Conservation (phyloP, 2,113 vertebrate species). For the Abramis brama region DNA sequence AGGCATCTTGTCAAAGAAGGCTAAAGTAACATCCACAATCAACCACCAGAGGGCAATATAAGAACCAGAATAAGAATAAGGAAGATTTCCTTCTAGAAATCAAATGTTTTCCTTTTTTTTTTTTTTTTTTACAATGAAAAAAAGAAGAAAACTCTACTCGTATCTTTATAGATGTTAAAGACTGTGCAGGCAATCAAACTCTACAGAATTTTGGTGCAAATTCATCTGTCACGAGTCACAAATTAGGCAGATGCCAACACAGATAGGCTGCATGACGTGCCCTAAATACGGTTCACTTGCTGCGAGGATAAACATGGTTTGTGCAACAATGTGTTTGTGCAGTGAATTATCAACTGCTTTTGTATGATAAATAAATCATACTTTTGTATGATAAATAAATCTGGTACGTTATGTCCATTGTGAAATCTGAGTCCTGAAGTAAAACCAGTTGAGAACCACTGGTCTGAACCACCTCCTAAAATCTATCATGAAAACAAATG, state of each 20-base stretch:
- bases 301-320: conserved; percentile 20
- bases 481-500: conserved; percentile 22
- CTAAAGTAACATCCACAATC: background rate
- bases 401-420: background rate
- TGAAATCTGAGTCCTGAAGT: conserved; percentile 1
- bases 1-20: background rate
- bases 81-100: background rate
- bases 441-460: background rate
- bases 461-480: conserved; percentile 7
- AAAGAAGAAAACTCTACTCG: background rate
- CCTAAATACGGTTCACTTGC: conserved; percentile 18
- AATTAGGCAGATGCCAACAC: background rate
- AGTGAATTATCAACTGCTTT: background rate
- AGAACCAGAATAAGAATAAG: conserved; percentile 14
- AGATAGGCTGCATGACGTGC: background rate
- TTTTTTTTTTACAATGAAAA: background rate
- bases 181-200: background rate
- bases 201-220: background rate
- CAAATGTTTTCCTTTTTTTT: background rate
- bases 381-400: background rate
- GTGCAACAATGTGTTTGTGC: conserved; percentile 1
- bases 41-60: conserved; percentile 31
- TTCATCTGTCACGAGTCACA: background rate
- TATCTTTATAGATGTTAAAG: background rate
- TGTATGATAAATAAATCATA: background rate